Conservation (phyloP, 2,888 invertebrate genomes). For the Hydriomena furcata region DNA sequence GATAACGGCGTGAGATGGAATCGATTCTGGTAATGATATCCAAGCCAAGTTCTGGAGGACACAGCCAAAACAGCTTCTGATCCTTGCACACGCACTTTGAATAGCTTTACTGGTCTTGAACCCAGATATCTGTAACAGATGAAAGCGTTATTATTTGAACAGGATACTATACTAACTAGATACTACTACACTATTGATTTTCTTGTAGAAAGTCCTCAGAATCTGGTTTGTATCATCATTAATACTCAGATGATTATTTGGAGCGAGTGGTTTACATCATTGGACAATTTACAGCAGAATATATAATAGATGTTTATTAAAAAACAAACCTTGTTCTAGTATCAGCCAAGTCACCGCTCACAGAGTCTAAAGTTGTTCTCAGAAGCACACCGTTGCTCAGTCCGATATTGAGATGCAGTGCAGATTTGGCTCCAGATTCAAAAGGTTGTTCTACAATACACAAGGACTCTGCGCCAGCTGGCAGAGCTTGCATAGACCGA, state of each 20-base stretch:
- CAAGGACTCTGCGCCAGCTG: slow-evolving; percentile 97
- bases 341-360: slow-evolving; percentile 98
- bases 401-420: slow-evolving; percentile 97
- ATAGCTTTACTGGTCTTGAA: slow-evolving; percentile 97
- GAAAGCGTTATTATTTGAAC: not conserved
- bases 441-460: slow-evolving; percentile 95
- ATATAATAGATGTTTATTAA: not conserved
- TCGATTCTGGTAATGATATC: slow-evolving; percentile 98
- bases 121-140: slow-evolving; percentile 89
- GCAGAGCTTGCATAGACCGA: slow-evolving; percentile 97
- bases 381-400: slow-evolving; percentile 97
- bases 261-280: slow-evolving; percentile 76
- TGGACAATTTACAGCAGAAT: slow-evolving; percentile 32
- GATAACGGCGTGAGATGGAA: slow-evolving; percentile 98
- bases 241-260: slow-evolving; percentile 86
- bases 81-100: slow-evolving; percentile 97
- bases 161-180: not conserved
- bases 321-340: slow-evolving; percentile 92
- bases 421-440: slow-evolving; percentile 87
- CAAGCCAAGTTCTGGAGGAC: slow-evolving; percentile 98
- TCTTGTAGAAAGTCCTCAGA: slow-evolving; percentile 52
- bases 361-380: slow-evolving; percentile 96
- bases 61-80: slow-evolving; percentile 98
- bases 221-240: slow-evolving; percentile 81
- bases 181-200: no score